Base-by-base conservation (phyloP, 2,113 vertebrate species). In the Astur gentilis region DNA sequence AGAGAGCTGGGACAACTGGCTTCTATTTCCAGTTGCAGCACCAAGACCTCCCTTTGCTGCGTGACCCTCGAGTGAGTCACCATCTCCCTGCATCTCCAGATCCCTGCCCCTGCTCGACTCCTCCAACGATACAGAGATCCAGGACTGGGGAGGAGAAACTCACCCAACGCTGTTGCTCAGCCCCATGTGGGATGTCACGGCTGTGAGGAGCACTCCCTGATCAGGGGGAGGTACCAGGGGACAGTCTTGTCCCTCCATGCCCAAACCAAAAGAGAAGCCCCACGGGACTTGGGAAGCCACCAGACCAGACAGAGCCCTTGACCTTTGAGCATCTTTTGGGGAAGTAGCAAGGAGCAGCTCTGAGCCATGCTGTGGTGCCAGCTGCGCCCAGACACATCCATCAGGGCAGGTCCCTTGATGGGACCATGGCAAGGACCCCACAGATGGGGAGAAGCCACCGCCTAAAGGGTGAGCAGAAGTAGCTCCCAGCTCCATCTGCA, bases 101-200 rank as follows among this genome's bases (percentile, higher is more conserved):
- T 65, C 58, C n/a, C 32, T 55, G 66, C 18, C 16, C 61, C 47
- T 54, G 25, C 65, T 36, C 4, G 0, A 9, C 64, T 15, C 32
- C 36, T 91, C 64, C 54, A 87, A 5, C 5, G 5, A 32, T 6
- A 16, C 18, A 3, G 29, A 67, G 58, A 65, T 8, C 22, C 47
- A 23, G 45, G 49, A 27, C n/a, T 1, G 2, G 32, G 45, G 52
- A 67, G 47, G 22, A 69, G 44, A 27, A 45, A 58, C 54, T n/a
- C 6, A 0, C 42, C 64, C 86, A 44, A 3, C 0, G 1, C n/a
- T 5, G 14, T 2, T 1, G 1, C 75, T 47, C 75, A 27, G 38
- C 31, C 34, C 36, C 67, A 26, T 1, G 0, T 2, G 32, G 90
- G 42, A 18, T 27, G 34, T 27, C 55, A 49, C 1, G 1, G 57